phyloP scores from a whole-genome alignment of 2,888 invertebrate genomes.

The Molorchus minor region DNA sequence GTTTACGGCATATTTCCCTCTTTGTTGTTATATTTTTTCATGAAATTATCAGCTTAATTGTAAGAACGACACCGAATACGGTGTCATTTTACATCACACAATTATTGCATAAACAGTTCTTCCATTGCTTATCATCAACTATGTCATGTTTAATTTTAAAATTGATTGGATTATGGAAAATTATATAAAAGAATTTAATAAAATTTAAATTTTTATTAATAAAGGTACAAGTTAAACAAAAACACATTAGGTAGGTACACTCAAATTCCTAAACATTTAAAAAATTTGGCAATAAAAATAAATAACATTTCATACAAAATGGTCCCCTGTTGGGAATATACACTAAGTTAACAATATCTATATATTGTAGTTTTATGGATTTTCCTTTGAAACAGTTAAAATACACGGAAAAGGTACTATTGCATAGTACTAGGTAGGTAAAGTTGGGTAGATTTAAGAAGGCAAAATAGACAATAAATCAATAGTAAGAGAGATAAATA shows the following conservation, averaged over 20 bases:
- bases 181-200: neutral
- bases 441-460: too few relatives aligned
- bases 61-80: too few relatives aligned
- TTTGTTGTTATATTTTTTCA: too few relatives aligned
- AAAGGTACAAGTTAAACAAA: conserved; percentile 37
- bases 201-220: conserved; percentile 20
- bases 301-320: conserved; percentile 45
- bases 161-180: neutral
- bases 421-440: too few relatives aligned
- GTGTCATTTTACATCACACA: too few relatives aligned
- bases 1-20: too few relatives aligned
- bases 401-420: neutral
- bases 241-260: conserved; percentile 52
- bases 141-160: too few relatives aligned
- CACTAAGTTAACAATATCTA: conserved; percentile 3
- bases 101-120: too few relatives aligned
- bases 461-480: too few relatives aligned
- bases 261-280: conserved; percentile 57
- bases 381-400: conserved; percentile 9
- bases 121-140: too few relatives aligned
- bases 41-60: too few relatives aligned
- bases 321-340: conserved; percentile 56
- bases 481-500: too few relatives aligned
- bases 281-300: conserved; percentile 46
- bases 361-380: conserved; percentile 1